These are phyloP conservation scores for Oxytorus armatus DNA, from an alignment of 2,888 invertebrate species.

Conservation along the genomic window DNA sequence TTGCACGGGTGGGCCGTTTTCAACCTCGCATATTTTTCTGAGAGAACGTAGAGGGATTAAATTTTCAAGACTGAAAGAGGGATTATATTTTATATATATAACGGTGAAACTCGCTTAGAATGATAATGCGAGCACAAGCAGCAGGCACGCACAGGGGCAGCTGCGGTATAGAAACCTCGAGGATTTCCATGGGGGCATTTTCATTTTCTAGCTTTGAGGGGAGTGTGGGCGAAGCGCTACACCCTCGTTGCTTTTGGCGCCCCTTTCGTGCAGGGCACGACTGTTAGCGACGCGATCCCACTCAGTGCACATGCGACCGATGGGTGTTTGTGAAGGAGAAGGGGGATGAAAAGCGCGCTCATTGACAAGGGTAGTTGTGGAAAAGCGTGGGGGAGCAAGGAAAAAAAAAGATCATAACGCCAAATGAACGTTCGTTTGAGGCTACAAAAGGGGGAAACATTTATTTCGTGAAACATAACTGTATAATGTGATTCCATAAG, in stretches of 20 bases:
- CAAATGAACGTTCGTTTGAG: not conserved
- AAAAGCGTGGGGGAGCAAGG: constrained; percentile 2
- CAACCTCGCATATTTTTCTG: not conserved
- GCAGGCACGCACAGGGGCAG: constrained; percentile 54
- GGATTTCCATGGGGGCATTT: constrained; percentile 69
- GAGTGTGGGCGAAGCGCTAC: constrained; percentile 39
- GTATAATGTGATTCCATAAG: not conserved
- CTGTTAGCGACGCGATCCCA: constrained; percentile 1
- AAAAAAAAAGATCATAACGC: constrained; percentile 17
- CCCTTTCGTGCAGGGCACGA: constrained; percentile 22
- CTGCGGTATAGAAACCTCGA: constrained; percentile 59
- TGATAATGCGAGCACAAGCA: constrained; percentile 60
- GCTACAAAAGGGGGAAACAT: not conserved
- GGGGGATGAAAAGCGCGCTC: constrained; percentile 20
- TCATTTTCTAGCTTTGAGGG: constrained; percentile 63
- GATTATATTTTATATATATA: not conserved
- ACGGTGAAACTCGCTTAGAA: constrained; percentile 42
- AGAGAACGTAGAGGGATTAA: constrained; percentile 38
- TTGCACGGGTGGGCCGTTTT: not conserved
- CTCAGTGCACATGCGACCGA: constrained; percentile 7
- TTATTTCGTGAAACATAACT: not conserved
- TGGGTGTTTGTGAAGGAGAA: not conserved
- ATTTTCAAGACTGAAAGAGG: constrained; percentile 43
- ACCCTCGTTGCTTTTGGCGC: constrained; percentile 31
- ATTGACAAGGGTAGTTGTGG: constrained; percentile 19